Base-by-base conservation (phyloP, 2,797 vertebrate species). In the Bucorvus abyssinicus region DNA sequence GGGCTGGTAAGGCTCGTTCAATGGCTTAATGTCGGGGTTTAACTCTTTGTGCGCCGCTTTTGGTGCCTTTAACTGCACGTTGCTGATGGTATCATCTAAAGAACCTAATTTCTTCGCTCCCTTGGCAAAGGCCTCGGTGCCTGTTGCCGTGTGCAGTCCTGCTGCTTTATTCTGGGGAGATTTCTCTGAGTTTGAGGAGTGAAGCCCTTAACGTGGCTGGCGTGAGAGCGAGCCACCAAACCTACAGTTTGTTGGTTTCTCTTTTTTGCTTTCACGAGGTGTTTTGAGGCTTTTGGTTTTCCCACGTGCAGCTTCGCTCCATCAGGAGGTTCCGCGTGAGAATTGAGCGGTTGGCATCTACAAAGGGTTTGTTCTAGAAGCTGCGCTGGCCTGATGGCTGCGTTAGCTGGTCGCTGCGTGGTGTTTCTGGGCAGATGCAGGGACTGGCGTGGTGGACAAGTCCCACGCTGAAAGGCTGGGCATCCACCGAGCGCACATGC, bases 1-100 rank as follows among this genome's bases (percentile, higher is more conserved):
- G 99, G 99, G 79, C 98, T 99, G 99, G 99, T 99, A 98, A 99
- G 99, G 98, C 82, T 94, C 34, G 1, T 84, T 87, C 55, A 8
- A 1, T 32, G 52, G 60, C n/a, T 30, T 45, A 3, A 14, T 3
- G 9, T 17, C 73, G 26, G 4, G 0, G 34, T 9, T 61, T 20
- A 4, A 18, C 45, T 0, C 64, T 47, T 10, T 4, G 14, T 6
- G 15, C 21, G 0, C 15, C 6, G 20, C n/a, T 83, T 36, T 30
- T 8, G 12, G 23, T 81, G 49, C n/a, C 63, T 30, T 68, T 49
- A 26, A n/a, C 26, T n/a, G 1, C 21, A 0, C 3, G 0, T 26
- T 12, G 13, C 34, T 57, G 7, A 2, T 3, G 14, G 3, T 24
- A 19, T 2, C 6, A 1, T 40, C 60, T 56, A 7, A 3, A 4